Conservation (phyloP, 2,797 vertebrate genomes). For the Catharus ustulatus region DNA sequence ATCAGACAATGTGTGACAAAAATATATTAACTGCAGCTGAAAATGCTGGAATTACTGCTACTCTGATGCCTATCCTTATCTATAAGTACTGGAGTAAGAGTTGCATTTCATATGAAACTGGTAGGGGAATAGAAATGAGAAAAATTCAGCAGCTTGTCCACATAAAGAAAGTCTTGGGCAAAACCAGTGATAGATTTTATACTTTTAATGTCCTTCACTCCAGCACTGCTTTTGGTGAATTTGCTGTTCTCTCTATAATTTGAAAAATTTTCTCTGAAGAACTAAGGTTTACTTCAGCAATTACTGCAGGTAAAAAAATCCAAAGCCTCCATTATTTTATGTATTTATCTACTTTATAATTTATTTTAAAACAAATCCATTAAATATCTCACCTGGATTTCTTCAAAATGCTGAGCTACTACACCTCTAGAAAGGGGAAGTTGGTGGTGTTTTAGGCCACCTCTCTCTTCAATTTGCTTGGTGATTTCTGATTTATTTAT, state of each 20-base stretch:
- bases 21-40: neutral
- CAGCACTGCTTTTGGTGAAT: neutral
- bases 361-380: neutral
- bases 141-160: neutral
- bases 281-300: neutral
- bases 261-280: neutral
- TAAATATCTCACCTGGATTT: neutral
- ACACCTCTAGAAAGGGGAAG: neutral
- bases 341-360: neutral
- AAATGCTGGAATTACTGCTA: neutral
- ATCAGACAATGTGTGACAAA: neutral
- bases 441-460: neutral
- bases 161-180: neutral
- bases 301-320: rapidly evolving
- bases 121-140: neutral
- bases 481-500: neutral
- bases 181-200: neutral
- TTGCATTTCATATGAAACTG: neutral
- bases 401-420: neutral
- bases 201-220: neutral
- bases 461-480: neutral
- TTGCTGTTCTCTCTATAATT: neutral
- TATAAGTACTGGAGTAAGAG: neutral
- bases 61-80: neutral
- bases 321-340: neutral